A percentile compares a stretch with the other conserved stretches of the same genome.
phyloP scores from a whole-genome alignment of 2,888 invertebrate species.

The Pseudolycoriella hygida region DNA sequence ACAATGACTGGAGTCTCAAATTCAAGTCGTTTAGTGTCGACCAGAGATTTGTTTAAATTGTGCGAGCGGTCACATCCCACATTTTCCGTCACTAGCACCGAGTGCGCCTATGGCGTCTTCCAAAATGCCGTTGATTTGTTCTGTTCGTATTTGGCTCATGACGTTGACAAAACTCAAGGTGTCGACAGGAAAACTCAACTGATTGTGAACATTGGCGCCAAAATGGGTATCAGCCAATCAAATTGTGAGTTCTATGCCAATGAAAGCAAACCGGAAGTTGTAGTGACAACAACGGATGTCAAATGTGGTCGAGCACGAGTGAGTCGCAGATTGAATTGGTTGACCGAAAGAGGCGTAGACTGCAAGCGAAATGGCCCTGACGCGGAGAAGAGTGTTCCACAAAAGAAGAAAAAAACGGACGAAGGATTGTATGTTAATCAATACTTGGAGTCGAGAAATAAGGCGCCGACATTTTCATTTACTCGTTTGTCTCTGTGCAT shows the following conservation, averaged over 20 bases:
- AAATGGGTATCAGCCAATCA: slow-evolving; percentile 63
- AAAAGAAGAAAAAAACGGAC: slow-evolving; percentile 5
- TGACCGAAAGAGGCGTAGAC: slow-evolving; percentile 6
- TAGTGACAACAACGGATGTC: slow-evolving; percentile 36
- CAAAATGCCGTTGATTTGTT: slow-evolving; percentile 88
- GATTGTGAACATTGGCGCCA: slow-evolving; percentile 57
- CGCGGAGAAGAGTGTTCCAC: not conserved
- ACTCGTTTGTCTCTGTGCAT: slow-evolving; percentile 66
- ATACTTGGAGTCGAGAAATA: slow-evolving; percentile 20
- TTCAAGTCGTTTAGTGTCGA: slow-evolving; percentile 49
- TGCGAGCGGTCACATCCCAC: slow-evolving; percentile 59
- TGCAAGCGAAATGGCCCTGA: not conserved
- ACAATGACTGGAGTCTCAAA: slow-evolving; percentile 12
- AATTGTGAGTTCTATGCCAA: slow-evolving; percentile 67
- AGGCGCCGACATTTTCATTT: slow-evolving; percentile 49
- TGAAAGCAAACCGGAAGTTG: slow-evolving; percentile 60
- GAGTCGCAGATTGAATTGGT: slow-evolving; percentile 30
- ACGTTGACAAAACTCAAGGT: slow-evolving; percentile 22
- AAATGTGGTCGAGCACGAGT: slow-evolving; percentile 53
- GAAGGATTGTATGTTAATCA: slow-evolving; percentile 1
- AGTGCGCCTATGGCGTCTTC: slow-evolving; percentile 33
- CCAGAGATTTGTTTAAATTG: slow-evolving; percentile 84
- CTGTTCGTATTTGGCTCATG: slow-evolving; percentile 49
- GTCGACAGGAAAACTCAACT: slow-evolving; percentile 41
- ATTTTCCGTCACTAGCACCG: slow-evolving; percentile 49